These are phyloP conservation scores for Ctenopoma multispine DNA, from an alignment of 2,797 vertebrate species.

Conservation along the genomic window DNA sequence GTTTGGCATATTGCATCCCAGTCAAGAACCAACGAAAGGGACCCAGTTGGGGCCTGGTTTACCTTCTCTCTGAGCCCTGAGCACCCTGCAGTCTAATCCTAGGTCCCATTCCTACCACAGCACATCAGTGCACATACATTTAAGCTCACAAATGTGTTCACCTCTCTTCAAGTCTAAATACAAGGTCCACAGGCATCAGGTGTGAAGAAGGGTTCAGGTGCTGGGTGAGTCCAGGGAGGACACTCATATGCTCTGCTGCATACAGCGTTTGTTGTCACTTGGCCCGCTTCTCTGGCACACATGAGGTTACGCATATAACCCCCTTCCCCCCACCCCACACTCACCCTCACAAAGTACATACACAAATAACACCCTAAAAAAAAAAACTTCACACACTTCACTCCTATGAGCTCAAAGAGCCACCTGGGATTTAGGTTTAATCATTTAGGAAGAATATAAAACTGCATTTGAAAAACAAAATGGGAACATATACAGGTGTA, in stretches of 20 bases:
- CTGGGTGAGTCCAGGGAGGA: constrained; percentile 58
- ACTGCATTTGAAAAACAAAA: constrained; percentile 40
- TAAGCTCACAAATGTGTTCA: constrained; percentile 18
- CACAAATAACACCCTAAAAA: constrained; percentile 54
- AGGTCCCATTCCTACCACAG: constrained; percentile 20
- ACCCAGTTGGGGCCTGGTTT: constrained; percentile 53
- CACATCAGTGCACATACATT: constrained; percentile 6
- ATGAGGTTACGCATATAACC: constrained; percentile 49
- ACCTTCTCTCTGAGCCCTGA: constrained; percentile 16
- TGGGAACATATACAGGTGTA: constrained; percentile 31
- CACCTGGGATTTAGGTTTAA: constrained; percentile 55
- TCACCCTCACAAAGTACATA: constrained; percentile 11
- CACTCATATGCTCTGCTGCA: constrained; percentile 66
- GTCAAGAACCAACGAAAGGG: constrained; percentile 61
- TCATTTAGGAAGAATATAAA: constrained; percentile 64
- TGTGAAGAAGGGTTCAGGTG: constrained; percentile 83
- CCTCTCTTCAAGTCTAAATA: constrained; percentile 27
- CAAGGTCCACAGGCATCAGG: constrained; percentile 75
- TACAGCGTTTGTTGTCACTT: constrained; percentile 74
- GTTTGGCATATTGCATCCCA: constrained; percentile 62
- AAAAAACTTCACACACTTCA: constrained; percentile 54
- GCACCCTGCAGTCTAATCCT: constrained; percentile 35
- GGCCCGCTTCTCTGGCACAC: constrained; percentile 55
- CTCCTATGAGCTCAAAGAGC: constrained; percentile 41
- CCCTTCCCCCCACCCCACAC: background rate